Evolutionary conservation across 2,113 vertebrate species (phyloP).

Genomic region (Ammospiza caudacuta): DNA sequence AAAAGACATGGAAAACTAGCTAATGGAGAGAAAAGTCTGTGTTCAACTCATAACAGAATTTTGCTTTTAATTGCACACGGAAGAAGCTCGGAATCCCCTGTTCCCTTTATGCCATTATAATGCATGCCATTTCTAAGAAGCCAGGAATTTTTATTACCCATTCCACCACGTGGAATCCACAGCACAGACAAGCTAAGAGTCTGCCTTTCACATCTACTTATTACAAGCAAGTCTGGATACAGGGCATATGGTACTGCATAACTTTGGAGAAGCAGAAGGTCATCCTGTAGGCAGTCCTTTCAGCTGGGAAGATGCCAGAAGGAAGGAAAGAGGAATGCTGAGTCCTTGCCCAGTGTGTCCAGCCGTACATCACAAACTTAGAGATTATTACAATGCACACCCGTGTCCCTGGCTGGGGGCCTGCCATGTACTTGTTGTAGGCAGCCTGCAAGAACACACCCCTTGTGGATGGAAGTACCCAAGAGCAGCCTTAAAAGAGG

Average conservation of each 20-base stretch:
- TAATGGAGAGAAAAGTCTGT: not conserved
- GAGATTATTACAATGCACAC: not conserved
- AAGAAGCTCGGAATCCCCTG: not conserved
- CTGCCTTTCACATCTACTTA: not conserved
- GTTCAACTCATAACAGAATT: not conserved
- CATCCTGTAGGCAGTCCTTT: not conserved
- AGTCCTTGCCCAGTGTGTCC: not conserved
- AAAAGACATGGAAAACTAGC: not conserved
- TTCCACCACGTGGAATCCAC: not conserved
- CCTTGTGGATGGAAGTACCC: not conserved
- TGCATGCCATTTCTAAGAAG: not conserved
- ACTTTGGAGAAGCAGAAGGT: not conserved
- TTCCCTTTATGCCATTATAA: not conserved
- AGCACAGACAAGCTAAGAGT: not conserved
- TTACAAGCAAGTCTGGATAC: not conserved
- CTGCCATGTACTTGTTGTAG: no score
- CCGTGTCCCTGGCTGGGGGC: fast-evolving
- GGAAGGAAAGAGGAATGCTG: not conserved
- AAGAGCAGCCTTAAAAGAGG: not conserved
- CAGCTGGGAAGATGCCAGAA: not conserved
- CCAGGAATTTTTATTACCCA: not conserved
- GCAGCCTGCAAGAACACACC: not conserved
- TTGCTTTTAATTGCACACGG: not conserved
- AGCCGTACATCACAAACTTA: not conserved
- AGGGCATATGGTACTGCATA: not conserved